Evolutionary conservation across 2,888 invertebrate genomes (phyloP), one percentile per base, ranked within the genome.

Genomic region (Ennomos quercinarius): DNA sequence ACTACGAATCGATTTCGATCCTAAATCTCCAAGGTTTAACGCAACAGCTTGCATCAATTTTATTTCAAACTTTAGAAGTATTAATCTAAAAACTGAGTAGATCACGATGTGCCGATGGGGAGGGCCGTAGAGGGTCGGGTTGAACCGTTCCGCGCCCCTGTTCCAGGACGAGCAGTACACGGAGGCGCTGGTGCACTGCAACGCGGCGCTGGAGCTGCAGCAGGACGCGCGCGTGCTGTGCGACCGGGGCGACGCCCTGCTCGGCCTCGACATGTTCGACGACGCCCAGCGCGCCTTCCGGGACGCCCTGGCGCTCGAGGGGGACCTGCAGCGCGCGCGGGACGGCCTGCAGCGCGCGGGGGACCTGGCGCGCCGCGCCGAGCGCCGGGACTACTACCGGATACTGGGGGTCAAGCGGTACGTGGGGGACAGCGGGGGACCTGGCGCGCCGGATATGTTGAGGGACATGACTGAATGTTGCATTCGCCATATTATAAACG

Each of bases 371-470:
- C 97, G 78, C 87, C 98, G 70, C 97, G 94, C 99, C 0, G 97
- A 98, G 79, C 96, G 96, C 77, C 92, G 99, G 68, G 99, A 99
- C 89, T 99, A 99, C 89, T 99, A 99, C 87, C 99, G 99, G 90
- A 99, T 99, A 73, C 93, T 99, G 54, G 97, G 96, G 10, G 99
- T 99, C 1, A 96, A 97, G 80, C 94, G 98, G 91, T 91, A 46
- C 51, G 60, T 43, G 11, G 5, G 27, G 27, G 3, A 0, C 0
- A 5, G 6, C 27, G 27, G 6, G 27, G 27, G 27, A 4, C 17
- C 17, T 1, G 2, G 4, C 17, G 2, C 17, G 17, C 17, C 17
- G 17, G 2, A 1, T 17, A 1, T 17, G 17, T 1, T 1, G 2
- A 2, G 17, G 1, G 17, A 17, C 2, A 1, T 4, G 17, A 17